Base-by-base conservation (phyloP, 2,113 vertebrate genomes). In the Scophthalmus maximus region DNA sequence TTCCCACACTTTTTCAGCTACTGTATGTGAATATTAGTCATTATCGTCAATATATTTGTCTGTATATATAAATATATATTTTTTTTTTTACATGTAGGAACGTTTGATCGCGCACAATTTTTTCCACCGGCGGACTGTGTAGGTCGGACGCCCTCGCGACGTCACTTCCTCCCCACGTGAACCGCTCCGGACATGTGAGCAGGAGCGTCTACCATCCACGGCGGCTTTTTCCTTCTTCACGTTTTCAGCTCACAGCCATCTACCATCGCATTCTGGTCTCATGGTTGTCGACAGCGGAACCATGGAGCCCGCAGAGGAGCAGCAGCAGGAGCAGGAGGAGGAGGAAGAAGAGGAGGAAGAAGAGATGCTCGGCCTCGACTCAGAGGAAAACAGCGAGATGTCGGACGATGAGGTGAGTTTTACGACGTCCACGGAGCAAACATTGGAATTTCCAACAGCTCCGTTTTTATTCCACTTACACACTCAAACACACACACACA, bases 361-460 rank as follows among this genome's bases (percentile, higher is more conserved):
- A 9, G 53, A 9, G 2, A 57, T 71, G 67, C 65, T 91, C 3
- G 92, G 79, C 5, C 66, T 95, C 0, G 96, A 95, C n/a, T n/a
- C n/a, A n/a, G 94, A 95, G 4, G 95, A 95, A 1, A 72, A 87
- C 20, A 87, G 85, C 17, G 89, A 94, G 7, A 62, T 96, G 50
- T 93, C 95, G 0, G 95, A 97, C 66, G 49, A 68, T 62, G 94
- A 94, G 92, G 96, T 96, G 56, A 73, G 89, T 68, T 57, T 69
- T n/a, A n/a, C n/a, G n/a, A n/a, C n/a, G n/a, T n/a, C n/a, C n/a
- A n/a, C n/a, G n/a, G n/a, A n/a, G n/a, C n/a, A n/a, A n/a, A n/a
- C n/a, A n/a, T n/a, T n/a, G n/a, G n/a, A n/a, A n/a, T n/a, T n/a
- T n/a, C n/a, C n/a, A n/a, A n/a, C n/a, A n/a, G n/a, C n/a, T n/a